These are phyloP conservation scores for Oscheius sp. DNA, from an alignment of 2,888 invertebrate species.

Conservation along the genomic window DNA sequence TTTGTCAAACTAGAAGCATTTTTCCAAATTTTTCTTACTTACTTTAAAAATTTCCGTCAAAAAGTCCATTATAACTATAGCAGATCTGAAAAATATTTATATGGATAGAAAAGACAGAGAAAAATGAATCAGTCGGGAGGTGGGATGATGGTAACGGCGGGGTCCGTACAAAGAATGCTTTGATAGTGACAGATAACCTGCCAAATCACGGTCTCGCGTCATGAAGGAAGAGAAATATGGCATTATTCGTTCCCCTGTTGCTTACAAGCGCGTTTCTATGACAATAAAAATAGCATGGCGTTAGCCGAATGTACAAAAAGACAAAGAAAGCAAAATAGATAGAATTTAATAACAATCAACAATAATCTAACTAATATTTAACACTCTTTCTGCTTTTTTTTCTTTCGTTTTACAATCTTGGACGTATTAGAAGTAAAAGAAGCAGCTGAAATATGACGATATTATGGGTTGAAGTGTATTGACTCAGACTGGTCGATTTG, in stretches of 20 bases:
- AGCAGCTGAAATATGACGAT: conserved; percentile 1
- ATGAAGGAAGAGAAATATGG: background rate
- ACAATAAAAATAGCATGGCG: background rate
- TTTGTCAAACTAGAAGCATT: background rate
- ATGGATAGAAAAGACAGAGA: background rate
- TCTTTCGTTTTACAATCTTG: background rate
- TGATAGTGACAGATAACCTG: background rate
- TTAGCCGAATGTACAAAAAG: background rate
- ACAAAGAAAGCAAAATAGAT: background rate
- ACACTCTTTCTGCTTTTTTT: background rate
- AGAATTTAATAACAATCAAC: background rate
- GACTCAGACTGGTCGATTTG: background rate
- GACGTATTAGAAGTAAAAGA: background rate
- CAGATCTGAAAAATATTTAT: background rate
- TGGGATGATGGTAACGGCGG: background rate
- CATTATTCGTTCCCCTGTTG: background rate
- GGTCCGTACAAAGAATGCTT: background rate
- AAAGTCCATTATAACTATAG: background rate
- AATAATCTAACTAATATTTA: background rate
- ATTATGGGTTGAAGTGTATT: background rate
- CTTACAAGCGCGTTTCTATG: background rate
- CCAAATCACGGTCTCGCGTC: background rate
- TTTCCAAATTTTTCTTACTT: background rate
- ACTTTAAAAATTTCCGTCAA: background rate
- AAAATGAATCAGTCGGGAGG: background rate